These are phyloP conservation scores for Caenorhabditis drosophilae DNA, from an alignment of 2,888 invertebrate species.

Conservation along the genomic window DNA sequence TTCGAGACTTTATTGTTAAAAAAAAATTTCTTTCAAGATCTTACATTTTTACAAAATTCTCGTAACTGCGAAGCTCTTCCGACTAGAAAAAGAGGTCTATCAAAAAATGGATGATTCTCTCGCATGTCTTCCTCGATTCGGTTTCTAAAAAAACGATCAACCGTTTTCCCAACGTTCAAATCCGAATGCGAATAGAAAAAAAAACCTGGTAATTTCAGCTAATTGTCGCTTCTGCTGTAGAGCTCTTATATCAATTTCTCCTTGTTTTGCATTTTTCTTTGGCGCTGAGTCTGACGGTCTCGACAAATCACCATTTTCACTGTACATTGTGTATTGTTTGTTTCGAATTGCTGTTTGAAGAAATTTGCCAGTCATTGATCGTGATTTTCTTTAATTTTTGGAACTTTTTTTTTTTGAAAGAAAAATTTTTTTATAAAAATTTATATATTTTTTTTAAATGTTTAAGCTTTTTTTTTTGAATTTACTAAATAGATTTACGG, in stretches of 20 bases:
- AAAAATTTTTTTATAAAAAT: neutral
- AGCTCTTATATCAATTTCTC: conserved; percentile 72
- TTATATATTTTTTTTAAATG: neutral
- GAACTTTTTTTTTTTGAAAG: neutral
- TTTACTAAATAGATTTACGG: no score
- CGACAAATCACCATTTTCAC: conserved; percentile 90
- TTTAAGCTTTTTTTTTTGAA: neutral
- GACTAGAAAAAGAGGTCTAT: conserved; percentile 93
- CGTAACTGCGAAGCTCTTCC: conserved; percentile 83
- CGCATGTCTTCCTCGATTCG: conserved; percentile 85
- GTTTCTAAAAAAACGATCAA: conserved; percentile 71
- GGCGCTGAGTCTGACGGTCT: conserved; percentile 56
- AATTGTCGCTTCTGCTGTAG: conserved; percentile 95
- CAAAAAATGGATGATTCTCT: conserved; percentile 98
- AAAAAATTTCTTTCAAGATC: neutral
- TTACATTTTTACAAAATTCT: conserved; percentile 87
- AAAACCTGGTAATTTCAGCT: conserved; percentile 81
- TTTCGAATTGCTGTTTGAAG: conserved; percentile 41
- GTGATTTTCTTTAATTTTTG: conserved; percentile 42
- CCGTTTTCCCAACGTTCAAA: neutral
- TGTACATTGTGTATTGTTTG: conserved; percentile 68
- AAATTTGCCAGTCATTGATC: conserved; percentile 52
- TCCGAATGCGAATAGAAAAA: conserved; percentile 71
- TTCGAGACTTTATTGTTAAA: no score
- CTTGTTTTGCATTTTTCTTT: conserved; percentile 57